phyloP scores from a whole-genome alignment of 2,888 invertebrate genomes.

The Rhodophaea formosa region DNA sequence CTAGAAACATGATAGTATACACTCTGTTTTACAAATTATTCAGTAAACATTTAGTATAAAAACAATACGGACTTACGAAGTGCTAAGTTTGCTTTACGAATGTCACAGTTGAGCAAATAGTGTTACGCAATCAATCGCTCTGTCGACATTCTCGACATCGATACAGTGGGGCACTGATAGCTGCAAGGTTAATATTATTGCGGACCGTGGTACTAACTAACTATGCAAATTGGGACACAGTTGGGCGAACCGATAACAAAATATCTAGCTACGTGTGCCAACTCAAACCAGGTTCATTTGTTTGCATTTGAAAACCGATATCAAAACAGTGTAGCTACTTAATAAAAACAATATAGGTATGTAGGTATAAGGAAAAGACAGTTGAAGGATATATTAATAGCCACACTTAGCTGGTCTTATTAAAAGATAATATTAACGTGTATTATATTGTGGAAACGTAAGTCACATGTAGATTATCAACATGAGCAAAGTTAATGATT shows the following conservation, averaged over 20 bases:
- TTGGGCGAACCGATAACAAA: conserved; percentile 33
- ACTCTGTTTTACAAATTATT: conserved; percentile 9
- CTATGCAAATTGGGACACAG: conserved; percentile 44
- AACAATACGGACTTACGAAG: conserved; percentile 28
- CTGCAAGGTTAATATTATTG: conserved; percentile 62
- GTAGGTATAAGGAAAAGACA: not conserved
- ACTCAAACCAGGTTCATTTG: not conserved
- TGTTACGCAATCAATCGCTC: conserved; percentile 52
- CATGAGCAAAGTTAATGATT: conserved; percentile 29
- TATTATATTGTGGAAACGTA: conserved; percentile 17
- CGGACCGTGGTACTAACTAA: conserved; percentile 34
- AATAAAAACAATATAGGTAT: too few relatives aligned
- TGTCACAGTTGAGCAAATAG: conserved; percentile 52
- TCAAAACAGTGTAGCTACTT: not conserved
- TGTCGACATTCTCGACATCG: conserved; percentile 42
- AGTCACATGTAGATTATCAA: conserved; percentile 34
- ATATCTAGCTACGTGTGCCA: not conserved
- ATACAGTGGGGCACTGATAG: conserved; percentile 33
- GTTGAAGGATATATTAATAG: conserved; percentile 3
- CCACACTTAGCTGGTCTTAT: not conserved
- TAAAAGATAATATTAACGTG: not conserved
- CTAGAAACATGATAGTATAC: conserved; percentile 20
- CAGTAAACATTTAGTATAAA: conserved; percentile 26
- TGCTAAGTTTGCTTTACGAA: conserved; percentile 30
- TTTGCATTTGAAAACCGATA: not conserved